Evolutionary conservation across 2,797 vertebrate genomes (phyloP), one percentile per base, ranked within the genome.

Genomic region (Amniataba percoides): DNA sequence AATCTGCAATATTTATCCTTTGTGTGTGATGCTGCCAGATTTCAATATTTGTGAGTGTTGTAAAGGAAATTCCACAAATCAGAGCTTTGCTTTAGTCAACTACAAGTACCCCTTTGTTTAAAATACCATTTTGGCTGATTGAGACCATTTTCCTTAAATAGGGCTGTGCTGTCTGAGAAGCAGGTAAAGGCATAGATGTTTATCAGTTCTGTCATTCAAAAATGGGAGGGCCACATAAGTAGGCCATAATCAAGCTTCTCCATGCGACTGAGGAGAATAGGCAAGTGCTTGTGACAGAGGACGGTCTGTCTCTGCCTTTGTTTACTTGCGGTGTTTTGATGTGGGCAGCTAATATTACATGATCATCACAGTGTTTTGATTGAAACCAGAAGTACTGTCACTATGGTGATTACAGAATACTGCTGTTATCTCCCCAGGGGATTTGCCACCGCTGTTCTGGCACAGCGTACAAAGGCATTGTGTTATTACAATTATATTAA

Each of bases 401-500:
- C 67, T n/a, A 12, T 76, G 57, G 70, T 77, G 63, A 84, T 82
- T 75, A 73, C 31, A 83, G 57, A 80, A 64, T 53, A 39, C 25
- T 39, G 31, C 46, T 74, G 59, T 72, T 67, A 49, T 69, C 57
- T 48, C 66, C 68, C 45, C 58, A 71, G 65, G 55, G 53, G 62
- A 78, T 60, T 48, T 56, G 60, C 45, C 57, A 77, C 65, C 58
- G 68, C 14, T 75, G 45, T 62, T 71, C 53, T 60, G 51, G 59
- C 53, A 67, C 45, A 42, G 42, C 57, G 55, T 52, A 71, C 43
- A 72, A 70, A 59, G 42, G 49, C 55, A 69, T 58, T 77, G 55
- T 86, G 39, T 76, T 86, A 59, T 85, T 66, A 72, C 34, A 65
- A 49, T 27, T 49, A 25, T 77, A 67, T 88, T 61, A 53, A 83